A percentile compares a stretch with the other conserved stretches of the same genome.
These are phyloP conservation scores for Spinibarbus caldwelli DNA, from an alignment of 2,797 vertebrate genomes.

Conservation along the genomic window DNA sequence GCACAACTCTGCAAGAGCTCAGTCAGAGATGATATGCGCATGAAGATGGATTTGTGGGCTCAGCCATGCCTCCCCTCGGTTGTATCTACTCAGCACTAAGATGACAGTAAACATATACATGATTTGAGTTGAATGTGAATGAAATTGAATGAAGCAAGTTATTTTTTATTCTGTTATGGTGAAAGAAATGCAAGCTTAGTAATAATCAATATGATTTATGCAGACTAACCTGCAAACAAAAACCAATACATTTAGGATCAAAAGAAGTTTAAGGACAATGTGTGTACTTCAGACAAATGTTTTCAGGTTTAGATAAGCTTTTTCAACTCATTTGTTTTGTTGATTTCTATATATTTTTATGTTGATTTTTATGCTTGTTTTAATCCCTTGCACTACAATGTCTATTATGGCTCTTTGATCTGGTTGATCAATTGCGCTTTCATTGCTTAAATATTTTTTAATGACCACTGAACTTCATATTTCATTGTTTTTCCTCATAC, in stretches of 20 bases:
- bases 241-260: background rate
- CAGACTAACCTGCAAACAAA: too few species aligned
- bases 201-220: conserved; percentile 4
- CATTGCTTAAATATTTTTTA: background rate
- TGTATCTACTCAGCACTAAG: conserved; percentile 17
- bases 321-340: background rate
- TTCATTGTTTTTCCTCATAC: background rate
- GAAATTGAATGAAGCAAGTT: conserved; percentile 32
- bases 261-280: background rate
- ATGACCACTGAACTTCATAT: background rate
- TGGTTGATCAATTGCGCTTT: background rate
- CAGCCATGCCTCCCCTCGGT: background rate
- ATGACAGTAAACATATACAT: conserved; percentile 27
- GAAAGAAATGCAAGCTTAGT: conserved; percentile 33
- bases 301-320: background rate
- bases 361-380: background rate
- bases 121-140: conserved; percentile 9
- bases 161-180: conserved; percentile 10
- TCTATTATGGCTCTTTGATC: background rate
- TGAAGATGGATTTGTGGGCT: conserved; percentile 36
- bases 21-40: conserved; percentile 17
- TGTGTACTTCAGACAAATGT: background rate
- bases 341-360: background rate
- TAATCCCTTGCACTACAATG: background rate
- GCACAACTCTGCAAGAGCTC: conserved; percentile 13